Base-by-base conservation (phyloP, 2,888 invertebrate species). In the Cheilosia vulpina region DNA sequence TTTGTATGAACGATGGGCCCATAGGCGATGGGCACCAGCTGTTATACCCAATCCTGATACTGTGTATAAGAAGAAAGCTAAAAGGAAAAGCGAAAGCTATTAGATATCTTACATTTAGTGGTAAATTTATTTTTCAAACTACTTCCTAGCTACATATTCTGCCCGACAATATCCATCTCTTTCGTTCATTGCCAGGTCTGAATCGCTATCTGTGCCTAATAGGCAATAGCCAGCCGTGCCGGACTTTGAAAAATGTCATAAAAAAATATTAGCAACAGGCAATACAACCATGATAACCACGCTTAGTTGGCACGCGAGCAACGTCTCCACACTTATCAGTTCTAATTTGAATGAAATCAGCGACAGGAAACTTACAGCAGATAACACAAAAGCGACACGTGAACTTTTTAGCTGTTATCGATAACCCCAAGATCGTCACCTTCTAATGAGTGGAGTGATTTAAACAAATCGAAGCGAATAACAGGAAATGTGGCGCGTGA, bases 1-100 rank as follows among this genome's bases (percentile, higher is more conserved):
- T 93, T 98, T 98, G 94, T 98, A 99, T 0, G 98, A 95, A 90
- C 97, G 95, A 93, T 99, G 99, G 1, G 98, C 95, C 98, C 99
- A 99, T 38, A 98, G 94, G 89, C 99, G 94, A 93, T 99, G 99
- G 2, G 98, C 98, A 31, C 99, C 99, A 21, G 98, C 99, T 17
- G 99, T 99, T 87, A 99, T 97, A 19, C 99, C 99, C 82, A 99
- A 92, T 5, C 97, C 98, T 9, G 96, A 95, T 87, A 94, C 92
- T 75, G 96, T 93, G 92, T 97, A 97, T 77, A 97, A 91, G 2
- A 95, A 68, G 76, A 95, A 93, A 13, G 96, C 98, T 96, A 93
- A 13, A 94, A 83, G 77, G 31, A 17, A 84, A 53, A 62, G 57
- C 41, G 17, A 69, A 15, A 4, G 9, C 3, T 47, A 31, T 31